A percentile compares a stretch with the other conserved stretches of the same genome.
Conservation (phyloP, 2,113 vertebrate species). For the Dissostichus mawsoni region DNA sequence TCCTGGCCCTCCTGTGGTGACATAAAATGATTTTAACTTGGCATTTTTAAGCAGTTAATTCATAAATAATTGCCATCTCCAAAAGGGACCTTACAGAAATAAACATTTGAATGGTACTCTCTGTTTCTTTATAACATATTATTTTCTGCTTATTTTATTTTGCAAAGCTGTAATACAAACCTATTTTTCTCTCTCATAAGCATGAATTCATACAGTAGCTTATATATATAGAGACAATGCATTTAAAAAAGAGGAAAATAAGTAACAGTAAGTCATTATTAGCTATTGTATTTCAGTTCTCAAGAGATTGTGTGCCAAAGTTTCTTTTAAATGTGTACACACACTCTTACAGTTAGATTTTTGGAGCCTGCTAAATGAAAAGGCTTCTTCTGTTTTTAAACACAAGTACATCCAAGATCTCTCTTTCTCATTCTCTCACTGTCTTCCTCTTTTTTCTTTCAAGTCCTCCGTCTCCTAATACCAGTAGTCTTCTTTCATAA, state of each 20-base stretch:
- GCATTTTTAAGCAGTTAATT: slow-evolving; percentile 58
- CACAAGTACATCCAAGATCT: slow-evolving; percentile 9
- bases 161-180: slow-evolving; percentile 19
- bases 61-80: slow-evolving; percentile 52
- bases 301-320: neutral
- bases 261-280: neutral
- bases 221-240: neutral
- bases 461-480: neutral
- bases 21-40: slow-evolving; percentile 31
- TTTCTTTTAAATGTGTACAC: neutral
- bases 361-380: neutral
- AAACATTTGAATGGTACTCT: slow-evolving; percentile 53
- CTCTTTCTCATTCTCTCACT: neutral
- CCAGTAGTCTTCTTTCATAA: neutral
- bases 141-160: slow-evolving; percentile 35
- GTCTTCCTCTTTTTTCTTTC: neutral
- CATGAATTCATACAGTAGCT: slow-evolving; percentile 10
- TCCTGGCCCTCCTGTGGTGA: slow-evolving; percentile 21
- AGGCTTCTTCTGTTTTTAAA: neutral
- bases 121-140: slow-evolving; percentile 42
- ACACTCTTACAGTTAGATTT: slow-evolving; percentile 1
- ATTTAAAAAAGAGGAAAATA: slow-evolving; percentile 11
- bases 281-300: slow-evolving; percentile 20
- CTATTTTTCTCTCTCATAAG: slow-evolving; percentile 4
- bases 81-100: slow-evolving; percentile 33